phyloP scores from a whole-genome alignment of 2,888 invertebrate species.

The Oscheius sp. region DNA sequence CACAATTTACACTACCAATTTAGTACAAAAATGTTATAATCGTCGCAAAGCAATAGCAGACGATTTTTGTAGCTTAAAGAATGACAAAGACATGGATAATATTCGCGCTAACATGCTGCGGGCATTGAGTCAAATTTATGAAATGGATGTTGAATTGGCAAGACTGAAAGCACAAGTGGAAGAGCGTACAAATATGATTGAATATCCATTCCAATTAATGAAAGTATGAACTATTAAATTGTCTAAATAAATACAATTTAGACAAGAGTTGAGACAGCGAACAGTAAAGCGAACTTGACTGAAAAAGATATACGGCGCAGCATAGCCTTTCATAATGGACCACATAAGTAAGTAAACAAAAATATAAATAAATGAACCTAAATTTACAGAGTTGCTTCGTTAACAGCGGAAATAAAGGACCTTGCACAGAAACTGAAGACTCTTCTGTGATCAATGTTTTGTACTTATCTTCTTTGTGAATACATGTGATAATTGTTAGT shows the following conservation, averaged over 20 bases:
- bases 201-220: conserved; percentile 47
- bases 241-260: not conserved
- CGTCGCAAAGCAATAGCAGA: conserved; percentile 27
- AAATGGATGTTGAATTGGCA: not conserved
- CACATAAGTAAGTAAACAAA: not conserved
- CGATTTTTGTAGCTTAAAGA: conserved; percentile 36
- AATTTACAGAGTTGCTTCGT: not conserved
- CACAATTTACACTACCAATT: conserved; percentile 20
- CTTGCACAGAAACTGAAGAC: not conserved
- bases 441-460: too few species aligned
- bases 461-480: too few species aligned
- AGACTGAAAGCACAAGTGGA: conserved; percentile 26
- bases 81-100: too few species aligned
- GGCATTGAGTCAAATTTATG: not conserved
- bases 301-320: conserved; percentile 6
- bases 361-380: not conserved
- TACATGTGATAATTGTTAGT: too few species aligned
- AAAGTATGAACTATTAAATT: conserved; percentile 18
- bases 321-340: conserved; percentile 13
- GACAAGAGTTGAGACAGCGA: not conserved
- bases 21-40: conserved; percentile 32
- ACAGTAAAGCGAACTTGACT: not conserved
- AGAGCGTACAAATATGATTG: conserved; percentile 36
- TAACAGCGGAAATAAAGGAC: not conserved
- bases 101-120: conserved; percentile 2